Base-by-base conservation (phyloP, 2,113 vertebrate genomes). In the Cyanocitta stelleri region DNA sequence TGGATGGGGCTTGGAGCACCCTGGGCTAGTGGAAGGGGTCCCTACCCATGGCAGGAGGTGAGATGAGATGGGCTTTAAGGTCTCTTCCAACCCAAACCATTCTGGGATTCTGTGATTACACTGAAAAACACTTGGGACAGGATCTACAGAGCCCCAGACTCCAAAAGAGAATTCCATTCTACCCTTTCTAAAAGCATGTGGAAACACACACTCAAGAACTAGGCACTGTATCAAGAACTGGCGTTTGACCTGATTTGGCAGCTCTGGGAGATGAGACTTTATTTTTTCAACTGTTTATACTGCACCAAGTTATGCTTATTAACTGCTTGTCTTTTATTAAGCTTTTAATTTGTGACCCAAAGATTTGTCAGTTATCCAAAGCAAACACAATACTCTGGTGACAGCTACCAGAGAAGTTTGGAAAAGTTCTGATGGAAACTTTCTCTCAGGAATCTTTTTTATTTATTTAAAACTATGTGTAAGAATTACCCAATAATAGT, bases 1-100 rank as follows among this genome's bases (percentile, higher is more conserved):
- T 67, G 76, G 59, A 58, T 13, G 0, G 58, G 32, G 21, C 27
- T 37, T 13, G 61, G 52, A 67, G 8, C 52, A 44, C 0, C 23
- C 27, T 89, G 86, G 77, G 6, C 0, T 0, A 14, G 37, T 67
- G 54, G 33, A 6, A 75, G 33, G 16, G 30, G 61, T 21, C 39
- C 44, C 52, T 67, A 44, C 12, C 19, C 37, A 29, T 24, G 33
- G 68, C 35, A 58, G 21, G 15, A 39, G 21, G 22, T 32, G 27
- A 8, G 1, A 20, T 3, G 6, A 6, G 37, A 67, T 30, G 29
- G 5, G 3, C 11, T 68, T 61, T 30, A 10, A 27, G 52, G 16
- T 46, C n/a, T 3, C 16, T n/a, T 17, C 54, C 69, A 89, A 18
- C 16, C 37, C 46, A 67, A n/a, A 46, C 11, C 39, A 41, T 2